Percentiles rank a stretch among this genome's conserved stretches.
These are phyloP conservation scores for Antennarius striatus DNA, from an alignment of 2,113 vertebrate genomes.

Conservation along the genomic window DNA sequence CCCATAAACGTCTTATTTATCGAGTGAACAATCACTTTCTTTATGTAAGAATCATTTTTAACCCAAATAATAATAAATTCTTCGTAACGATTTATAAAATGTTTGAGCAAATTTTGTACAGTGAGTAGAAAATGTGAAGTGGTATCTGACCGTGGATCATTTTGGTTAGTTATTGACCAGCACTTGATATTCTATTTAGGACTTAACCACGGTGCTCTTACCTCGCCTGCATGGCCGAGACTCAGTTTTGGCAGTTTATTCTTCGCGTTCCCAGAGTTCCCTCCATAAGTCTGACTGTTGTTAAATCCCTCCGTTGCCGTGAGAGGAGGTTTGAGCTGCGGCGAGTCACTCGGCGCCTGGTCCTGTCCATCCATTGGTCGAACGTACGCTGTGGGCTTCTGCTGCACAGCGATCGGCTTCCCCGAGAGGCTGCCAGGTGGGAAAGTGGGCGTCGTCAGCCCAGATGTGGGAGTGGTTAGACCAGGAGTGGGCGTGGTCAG, in stretches of 20 bases:
- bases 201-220: constrained; percentile 67
- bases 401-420: constrained; percentile 87
- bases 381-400: constrained; percentile 93
- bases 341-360: constrained; percentile 88
- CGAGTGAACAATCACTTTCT: no score
- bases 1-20: no score
- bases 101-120: no score
- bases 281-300: constrained; percentile 81
- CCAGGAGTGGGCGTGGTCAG: constrained; percentile 77
- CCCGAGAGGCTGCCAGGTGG: constrained; percentile 85
- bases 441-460: constrained; percentile 87
- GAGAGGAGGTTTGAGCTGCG: constrained; percentile 87
- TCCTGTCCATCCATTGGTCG: constrained; percentile 96
- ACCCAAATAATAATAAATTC: no score
- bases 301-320: constrained; percentile 87
- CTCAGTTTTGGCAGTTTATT: constrained; percentile 94
- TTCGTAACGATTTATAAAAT: no score
- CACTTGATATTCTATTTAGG: no score
- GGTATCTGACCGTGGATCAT: no score
- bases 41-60: no score
- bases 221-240: constrained; percentile 89
- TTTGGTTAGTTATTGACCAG: no score
- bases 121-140: no score
- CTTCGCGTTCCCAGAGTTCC: constrained; percentile 83
- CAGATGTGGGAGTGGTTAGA: constrained; percentile 71